Conservation (phyloP, 2,113 vertebrate species). For the Pyxicephalus adspersus region DNA sequence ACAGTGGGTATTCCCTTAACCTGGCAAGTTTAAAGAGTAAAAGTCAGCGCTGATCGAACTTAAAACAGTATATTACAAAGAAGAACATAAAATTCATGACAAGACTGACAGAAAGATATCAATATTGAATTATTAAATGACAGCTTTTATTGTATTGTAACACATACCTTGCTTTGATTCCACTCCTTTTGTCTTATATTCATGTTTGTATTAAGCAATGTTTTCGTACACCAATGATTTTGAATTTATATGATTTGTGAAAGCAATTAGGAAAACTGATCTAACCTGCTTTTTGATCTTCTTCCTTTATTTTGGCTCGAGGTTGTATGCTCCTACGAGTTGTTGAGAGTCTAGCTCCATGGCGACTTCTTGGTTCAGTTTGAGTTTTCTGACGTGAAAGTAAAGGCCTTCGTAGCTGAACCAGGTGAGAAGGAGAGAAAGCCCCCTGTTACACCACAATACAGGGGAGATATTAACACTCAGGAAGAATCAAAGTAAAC, state of each 20-base stretch:
- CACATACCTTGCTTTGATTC: not conserved
- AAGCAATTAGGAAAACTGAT: not conserved
- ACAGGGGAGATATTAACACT: slow-evolving; percentile 56
- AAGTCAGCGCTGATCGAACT: no score
- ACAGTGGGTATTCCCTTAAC: no score
- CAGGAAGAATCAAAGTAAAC: slow-evolving; percentile 40
- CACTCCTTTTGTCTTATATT: not conserved
- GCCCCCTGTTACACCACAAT: slow-evolving; percentile 55
- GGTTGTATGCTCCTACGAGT: slow-evolving; percentile 95
- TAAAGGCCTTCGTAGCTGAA: slow-evolving; percentile 89
- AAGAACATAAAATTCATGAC: no score
- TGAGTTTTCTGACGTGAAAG: slow-evolving; percentile 91
- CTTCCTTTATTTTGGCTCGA: slow-evolving; percentile 86
- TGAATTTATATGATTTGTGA: no score
- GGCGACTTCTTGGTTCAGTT: slow-evolving; percentile 82
- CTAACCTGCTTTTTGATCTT: slow-evolving; percentile 28
- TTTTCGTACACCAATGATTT: no score
- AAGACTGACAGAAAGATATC: no score
- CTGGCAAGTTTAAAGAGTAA: no score
- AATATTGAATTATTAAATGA: no score
- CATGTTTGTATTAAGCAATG: no score
- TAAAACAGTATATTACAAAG: no score
- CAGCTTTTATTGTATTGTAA: no score
- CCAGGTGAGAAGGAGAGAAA: slow-evolving; percentile 56
- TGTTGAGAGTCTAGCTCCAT: slow-evolving; percentile 89